Conservation (phyloP, 2,797 vertebrate species). For the Graptemys geographica region DNA sequence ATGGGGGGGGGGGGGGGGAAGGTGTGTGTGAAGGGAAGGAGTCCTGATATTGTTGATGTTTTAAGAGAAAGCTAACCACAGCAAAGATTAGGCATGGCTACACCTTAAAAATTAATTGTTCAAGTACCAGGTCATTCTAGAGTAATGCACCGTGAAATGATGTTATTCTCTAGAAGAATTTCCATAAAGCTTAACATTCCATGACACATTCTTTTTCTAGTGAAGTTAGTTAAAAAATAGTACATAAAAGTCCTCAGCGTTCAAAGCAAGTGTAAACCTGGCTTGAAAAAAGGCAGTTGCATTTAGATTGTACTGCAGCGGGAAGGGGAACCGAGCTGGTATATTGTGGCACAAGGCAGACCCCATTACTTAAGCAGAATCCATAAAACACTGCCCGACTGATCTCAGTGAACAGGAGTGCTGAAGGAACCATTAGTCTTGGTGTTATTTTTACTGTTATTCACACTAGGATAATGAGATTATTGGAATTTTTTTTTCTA, state of each 20-base stretch:
- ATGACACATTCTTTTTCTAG: conserved; percentile 76
- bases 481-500: conserved; percentile 88
- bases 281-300: not conserved
- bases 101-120: conserved; percentile 85
- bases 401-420: conserved; percentile 70
- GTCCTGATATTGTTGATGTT: conserved; percentile 72
- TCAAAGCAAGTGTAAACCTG: not conserved
- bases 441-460: conserved; percentile 86
- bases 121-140: conserved; percentile 81
- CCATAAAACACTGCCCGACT: conserved; percentile 81
- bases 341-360: not conserved
- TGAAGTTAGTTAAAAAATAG: conserved; percentile 74
- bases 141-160: conserved; percentile 83
- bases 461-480: conserved; percentile 91
- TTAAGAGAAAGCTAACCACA: conserved; percentile 71
- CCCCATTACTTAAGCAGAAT: conserved; percentile 14
- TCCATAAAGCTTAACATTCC: conserved; percentile 85
- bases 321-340: not conserved
- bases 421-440: conserved; percentile 87
- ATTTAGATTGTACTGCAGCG: not conserved
- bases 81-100: conserved; percentile 71
- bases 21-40: not conserved
- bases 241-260: conserved; percentile 65
- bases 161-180: conserved; percentile 83
- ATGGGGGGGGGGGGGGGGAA: not conserved